phyloP scores from a whole-genome alignment of 2,888 invertebrate genomes.

The Psylliodes chrysocephalus region DNA sequence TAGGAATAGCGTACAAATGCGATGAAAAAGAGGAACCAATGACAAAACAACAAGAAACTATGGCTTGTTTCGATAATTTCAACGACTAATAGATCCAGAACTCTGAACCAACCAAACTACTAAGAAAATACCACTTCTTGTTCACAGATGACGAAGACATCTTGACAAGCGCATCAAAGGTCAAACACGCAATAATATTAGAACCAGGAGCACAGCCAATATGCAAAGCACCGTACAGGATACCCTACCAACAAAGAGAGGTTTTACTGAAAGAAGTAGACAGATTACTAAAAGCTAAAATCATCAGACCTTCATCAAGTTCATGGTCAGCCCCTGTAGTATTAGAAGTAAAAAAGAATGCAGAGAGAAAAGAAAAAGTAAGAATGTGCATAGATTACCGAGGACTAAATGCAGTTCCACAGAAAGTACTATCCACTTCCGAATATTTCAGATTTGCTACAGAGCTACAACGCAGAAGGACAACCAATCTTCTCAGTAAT shows the following conservation, averaged over 20 bases:
- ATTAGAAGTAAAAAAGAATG: slow-evolving; percentile 26
- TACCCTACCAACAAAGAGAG: slow-evolving; percentile 29
- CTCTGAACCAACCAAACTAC: not conserved
- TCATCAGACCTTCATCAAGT: slow-evolving; percentile 29
- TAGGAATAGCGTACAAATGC: slow-evolving; percentile 1
- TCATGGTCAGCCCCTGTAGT: slow-evolving; percentile 36
- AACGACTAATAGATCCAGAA: slow-evolving; percentile 16
- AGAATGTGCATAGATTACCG: slow-evolving; percentile 35
- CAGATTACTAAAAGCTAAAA: slow-evolving; percentile 12
- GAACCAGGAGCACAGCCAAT: slow-evolving; percentile 24
- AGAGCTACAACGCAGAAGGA: slow-evolving; percentile 25
- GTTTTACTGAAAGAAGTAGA: slow-evolving; percentile 23
- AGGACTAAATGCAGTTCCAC: slow-evolving; percentile 21
- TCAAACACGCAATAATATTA: slow-evolving; percentile 20
- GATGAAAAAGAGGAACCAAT: not conserved
- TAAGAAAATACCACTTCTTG: slow-evolving; percentile 10
- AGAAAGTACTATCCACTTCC: slow-evolving; percentile 29
- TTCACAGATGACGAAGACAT: slow-evolving; percentile 20
- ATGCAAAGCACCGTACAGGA: slow-evolving; percentile 25
- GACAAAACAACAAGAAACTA: not conserved
- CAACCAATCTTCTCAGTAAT: slow-evolving; percentile 28
- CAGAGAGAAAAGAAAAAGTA: slow-evolving; percentile 33
- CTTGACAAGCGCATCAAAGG: slow-evolving; percentile 27
- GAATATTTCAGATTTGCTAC: slow-evolving; percentile 22
- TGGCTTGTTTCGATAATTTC: not conserved